A percentile compares a stretch with the other conserved stretches of the same genome.
phyloP scores from a whole-genome alignment of 2,797 vertebrate genomes.

The Brotula barbata region DNA sequence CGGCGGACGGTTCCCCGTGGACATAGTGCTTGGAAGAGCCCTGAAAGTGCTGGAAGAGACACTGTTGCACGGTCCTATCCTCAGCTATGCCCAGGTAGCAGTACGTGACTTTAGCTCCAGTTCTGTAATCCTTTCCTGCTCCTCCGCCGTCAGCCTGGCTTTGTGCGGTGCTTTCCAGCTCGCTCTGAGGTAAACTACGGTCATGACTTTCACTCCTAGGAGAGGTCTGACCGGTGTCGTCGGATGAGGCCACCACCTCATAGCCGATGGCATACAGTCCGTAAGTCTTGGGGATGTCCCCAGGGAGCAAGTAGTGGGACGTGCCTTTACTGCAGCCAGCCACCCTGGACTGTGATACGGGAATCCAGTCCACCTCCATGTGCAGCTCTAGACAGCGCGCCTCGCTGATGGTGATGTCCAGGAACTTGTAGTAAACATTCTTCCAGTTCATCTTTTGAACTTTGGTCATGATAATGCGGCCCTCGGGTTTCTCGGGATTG shows the following conservation, averaged over 20 bases:
- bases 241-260: slow-evolving; percentile 66
- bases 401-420: slow-evolving; percentile 98
- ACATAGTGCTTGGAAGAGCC: slow-evolving; percentile 87
- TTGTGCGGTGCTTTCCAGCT: slow-evolving; percentile 49
- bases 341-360: slow-evolving; percentile 87
- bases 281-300: slow-evolving; percentile 93
- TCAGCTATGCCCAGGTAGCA: slow-evolving; percentile 96
- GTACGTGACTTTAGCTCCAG: slow-evolving; percentile 84
- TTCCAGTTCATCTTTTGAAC: slow-evolving; percentile 99
- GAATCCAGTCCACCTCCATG: slow-evolving; percentile 97
- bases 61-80: slow-evolving; percentile 94
- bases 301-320: slow-evolving; percentile 92
- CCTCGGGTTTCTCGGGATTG: slow-evolving; percentile 95
- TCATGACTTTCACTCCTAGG: slow-evolving; percentile 28
- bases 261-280: slow-evolving; percentile 94
- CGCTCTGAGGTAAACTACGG: slow-evolving; percentile 47
- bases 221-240: slow-evolving; percentile 18
- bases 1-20: slow-evolving; percentile 84
- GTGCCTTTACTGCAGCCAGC: slow-evolving; percentile 83
- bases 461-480: slow-evolving; percentile 91
- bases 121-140: slow-evolving; percentile 49
- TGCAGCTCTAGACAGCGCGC: slow-evolving; percentile 94
- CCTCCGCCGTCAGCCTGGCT: slow-evolving; percentile 40
- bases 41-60: slow-evolving; percentile 95
- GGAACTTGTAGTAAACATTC: slow-evolving; percentile 96